Evolutionary conservation across 2,888 invertebrate genomes (phyloP).

Genomic region (Lumbricus terrestris): DNA sequence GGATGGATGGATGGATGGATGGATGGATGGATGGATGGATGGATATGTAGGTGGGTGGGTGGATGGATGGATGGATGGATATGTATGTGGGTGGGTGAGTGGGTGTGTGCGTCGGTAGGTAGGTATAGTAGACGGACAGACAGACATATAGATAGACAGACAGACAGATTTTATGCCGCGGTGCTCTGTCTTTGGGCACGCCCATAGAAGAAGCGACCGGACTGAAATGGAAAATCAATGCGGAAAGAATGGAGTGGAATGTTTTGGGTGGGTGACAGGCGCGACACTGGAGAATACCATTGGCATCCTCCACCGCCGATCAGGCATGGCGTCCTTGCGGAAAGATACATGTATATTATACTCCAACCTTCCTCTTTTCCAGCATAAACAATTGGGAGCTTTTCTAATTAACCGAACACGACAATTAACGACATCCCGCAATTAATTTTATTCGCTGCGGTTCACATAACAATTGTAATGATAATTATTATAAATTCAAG

Average conservation of each 20-base stretch:
- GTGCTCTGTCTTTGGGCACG: not conserved
- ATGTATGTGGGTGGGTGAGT: too few species aligned
- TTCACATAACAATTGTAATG: too few species aligned
- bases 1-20: too few species aligned
- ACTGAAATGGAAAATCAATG: not conserved
- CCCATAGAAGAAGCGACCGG: not conserved
- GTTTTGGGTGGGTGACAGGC: not conserved
- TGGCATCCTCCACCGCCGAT: not conserved
- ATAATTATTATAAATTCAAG: too few species aligned
- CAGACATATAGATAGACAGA: too few species aligned
- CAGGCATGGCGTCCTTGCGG: not conserved
- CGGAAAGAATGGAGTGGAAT: not conserved
- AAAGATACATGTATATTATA: not conserved
- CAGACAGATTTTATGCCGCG: not conserved
- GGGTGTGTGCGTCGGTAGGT: too few species aligned
- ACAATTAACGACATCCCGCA: not conserved
- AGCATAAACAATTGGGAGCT: not conserved
- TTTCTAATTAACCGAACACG: not conserved
- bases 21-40: too few species aligned
- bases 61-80: too few species aligned
- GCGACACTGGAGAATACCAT: not conserved
- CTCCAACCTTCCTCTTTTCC: not conserved
- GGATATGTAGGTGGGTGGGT: too few species aligned
- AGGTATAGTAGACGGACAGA: too few species aligned
- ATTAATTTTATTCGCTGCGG: not conserved